Conservation (phyloP, 1,140 invertebrate species). For the Drosophila arawakana region DNA sequence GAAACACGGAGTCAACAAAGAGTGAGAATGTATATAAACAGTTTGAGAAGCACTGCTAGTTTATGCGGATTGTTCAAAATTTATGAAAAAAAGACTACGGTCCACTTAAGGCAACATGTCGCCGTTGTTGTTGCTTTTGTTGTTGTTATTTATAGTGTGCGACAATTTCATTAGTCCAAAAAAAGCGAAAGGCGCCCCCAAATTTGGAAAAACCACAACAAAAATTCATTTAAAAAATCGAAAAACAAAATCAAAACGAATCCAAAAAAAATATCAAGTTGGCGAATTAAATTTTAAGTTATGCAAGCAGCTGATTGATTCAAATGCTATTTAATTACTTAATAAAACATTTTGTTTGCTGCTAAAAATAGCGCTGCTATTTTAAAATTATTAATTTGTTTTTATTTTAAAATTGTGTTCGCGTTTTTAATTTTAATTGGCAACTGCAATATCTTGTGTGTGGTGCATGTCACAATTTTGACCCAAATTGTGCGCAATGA, state of each 20-base stretch:
- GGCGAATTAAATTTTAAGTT: constrained; percentile 39
- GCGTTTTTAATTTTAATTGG: constrained; percentile 52
- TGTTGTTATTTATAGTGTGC: constrained; percentile 38
- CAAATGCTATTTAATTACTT: constrained; percentile 68
- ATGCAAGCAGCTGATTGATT: constrained; percentile 75
- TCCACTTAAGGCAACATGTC: constrained; percentile 66
- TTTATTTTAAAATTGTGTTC: background rate
- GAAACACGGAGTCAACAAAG: constrained; percentile 46
- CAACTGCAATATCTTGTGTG: constrained; percentile 18
- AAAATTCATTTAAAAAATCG: background rate
- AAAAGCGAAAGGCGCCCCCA: constrained; percentile 70
- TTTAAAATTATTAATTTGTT: background rate
- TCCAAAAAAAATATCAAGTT: constrained; percentile 20
- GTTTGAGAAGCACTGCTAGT: constrained; percentile 30
- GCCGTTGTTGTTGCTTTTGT: constrained; percentile 15
- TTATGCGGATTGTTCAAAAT: constrained; percentile 31
- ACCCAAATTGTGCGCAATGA: constrained; percentile 78
- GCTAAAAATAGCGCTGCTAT: background rate
- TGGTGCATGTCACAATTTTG: constrained; percentile 64
- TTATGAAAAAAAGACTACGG: constrained; percentile 51
- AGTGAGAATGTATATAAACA: constrained; percentile 30
- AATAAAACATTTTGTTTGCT: constrained; percentile 41
- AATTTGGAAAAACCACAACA: constrained; percentile 19
- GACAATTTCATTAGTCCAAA: constrained; percentile 77
- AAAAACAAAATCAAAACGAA: constrained; percentile 11